Evolutionary conservation across 2,888 invertebrate species (phyloP), one percentile per base, ranked within the genome.

Genomic region (Aphodius granarius): DNA sequence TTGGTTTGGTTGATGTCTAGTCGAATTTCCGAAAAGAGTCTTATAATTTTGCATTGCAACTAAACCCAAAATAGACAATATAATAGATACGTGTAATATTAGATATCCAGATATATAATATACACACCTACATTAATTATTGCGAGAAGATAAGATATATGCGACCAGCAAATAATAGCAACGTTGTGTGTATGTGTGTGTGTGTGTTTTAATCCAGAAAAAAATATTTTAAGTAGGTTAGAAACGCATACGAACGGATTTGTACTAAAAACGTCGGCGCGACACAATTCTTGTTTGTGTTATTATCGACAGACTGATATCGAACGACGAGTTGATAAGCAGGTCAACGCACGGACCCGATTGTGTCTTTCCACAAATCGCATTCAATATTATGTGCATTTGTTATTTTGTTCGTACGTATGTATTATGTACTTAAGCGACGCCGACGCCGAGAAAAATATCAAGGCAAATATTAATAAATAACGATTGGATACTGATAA

Each of bases 241-340:
- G 43, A 68, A 68, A 68, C 68, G 68, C 68, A 20, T 20, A 21
- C 68, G 16, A 20, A 68, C 68, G 22, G 43, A 9, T 68, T 68
- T 68, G 20, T 68, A 68, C 68, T 43, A 43, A 43, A 43, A 43
- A 43, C 43, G n/a, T 16, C 65, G 22, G 68, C 68, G 20, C 68
- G 68, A 68, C 68, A 68, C 20, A 68, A 68, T 68, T 68, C 21
- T 68, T 68, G 68, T 68, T 68, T 68, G 68, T 20, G 20, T 68
- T 68, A 20, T 68, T 68, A 68, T 68, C 68, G n/a, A n/a, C 68
- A 22, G 68, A 22, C 22, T 68, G 68, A 68, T 68, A 68, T 19
- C 18, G 65, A n/a, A n/a, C 19, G 65, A 65, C 19, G 68, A 6
- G 9, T n/a, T 68, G 68, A 68, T 68, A 68, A 68, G 43, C 68